Evolutionary conservation across 1,140 invertebrate species (phyloP).

Genomic region (Drosophila leontia): DNA sequence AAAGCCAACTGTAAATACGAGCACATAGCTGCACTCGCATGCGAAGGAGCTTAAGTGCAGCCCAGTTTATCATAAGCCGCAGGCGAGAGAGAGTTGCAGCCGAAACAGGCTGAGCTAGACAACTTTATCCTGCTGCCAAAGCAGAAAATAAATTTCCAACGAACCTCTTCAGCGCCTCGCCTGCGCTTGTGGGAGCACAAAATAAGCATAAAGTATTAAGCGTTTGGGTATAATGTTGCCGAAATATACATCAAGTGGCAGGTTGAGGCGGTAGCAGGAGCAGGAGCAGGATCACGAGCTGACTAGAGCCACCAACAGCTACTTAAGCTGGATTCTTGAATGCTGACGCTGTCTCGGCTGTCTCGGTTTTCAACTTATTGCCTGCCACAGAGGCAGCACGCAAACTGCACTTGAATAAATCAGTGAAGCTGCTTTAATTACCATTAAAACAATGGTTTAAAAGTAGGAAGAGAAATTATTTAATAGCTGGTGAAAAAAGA

Average conservation of each 20-base stretch:
- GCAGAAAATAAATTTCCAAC: constrained; percentile 68
- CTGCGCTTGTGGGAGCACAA: constrained; percentile 32
- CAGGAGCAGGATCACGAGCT: constrained; percentile 9
- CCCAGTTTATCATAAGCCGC: constrained; percentile 70
- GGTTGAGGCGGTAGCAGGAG: constrained; percentile 23
- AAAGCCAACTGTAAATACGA: constrained; percentile 50
- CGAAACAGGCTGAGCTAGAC: constrained; percentile 48
- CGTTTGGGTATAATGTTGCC: constrained; percentile 69
- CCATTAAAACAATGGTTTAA: neutral
- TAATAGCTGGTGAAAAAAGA: neutral
- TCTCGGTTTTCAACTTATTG: constrained; percentile 72
- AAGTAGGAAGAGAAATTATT: neutral
- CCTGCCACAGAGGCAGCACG: constrained; percentile 48
- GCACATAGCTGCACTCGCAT: constrained; percentile 43
- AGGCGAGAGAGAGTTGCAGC: constrained; percentile 40
- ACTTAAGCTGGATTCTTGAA: constrained; percentile 61
- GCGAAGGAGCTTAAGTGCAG: constrained; percentile 62
- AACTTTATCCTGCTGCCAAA: constrained; percentile 68
- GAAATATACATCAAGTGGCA: constrained; percentile 66
- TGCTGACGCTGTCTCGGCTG: constrained; percentile 43
- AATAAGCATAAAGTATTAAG: constrained; percentile 81
- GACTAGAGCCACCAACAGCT: constrained; percentile 59
- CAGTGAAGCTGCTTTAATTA: neutral
- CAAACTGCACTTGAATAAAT: constrained; percentile 40
- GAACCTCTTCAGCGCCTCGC: constrained; percentile 7